phyloP scores from a whole-genome alignment of 2,797 vertebrate species.

The Masticophis lateralis region DNA sequence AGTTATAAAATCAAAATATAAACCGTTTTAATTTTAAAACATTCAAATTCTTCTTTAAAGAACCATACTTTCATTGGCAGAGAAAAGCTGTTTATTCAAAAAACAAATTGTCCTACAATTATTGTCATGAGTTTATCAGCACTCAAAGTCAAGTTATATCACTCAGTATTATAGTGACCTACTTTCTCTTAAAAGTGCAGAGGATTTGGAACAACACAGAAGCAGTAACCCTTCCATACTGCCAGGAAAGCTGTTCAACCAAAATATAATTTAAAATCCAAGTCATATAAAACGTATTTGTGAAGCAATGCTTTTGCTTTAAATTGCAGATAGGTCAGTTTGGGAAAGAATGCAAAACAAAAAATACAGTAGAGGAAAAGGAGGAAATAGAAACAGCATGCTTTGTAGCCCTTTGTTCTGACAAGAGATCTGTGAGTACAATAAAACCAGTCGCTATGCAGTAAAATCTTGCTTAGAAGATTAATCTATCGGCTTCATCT shows the following conservation, averaged over 20 bases:
- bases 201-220: neutral
- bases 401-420: neutral
- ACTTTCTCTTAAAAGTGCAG: neutral
- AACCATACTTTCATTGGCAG: neutral
- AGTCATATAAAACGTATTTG: neutral
- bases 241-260: neutral
- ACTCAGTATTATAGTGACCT: neutral
- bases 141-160: neutral
- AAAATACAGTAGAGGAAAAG: neutral
- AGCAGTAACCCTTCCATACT: neutral
- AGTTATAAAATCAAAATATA: neutral
- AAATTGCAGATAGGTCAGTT: neutral
- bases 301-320: neutral
- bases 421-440: neutral
- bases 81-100: neutral
- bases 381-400: neutral
- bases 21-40: neutral
- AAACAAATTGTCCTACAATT: neutral
- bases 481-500: neutral
- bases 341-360: neutral
- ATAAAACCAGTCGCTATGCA: neutral
- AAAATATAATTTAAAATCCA: neutral
- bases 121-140: neutral
- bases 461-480: neutral
- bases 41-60: neutral